Percentiles rank a stretch among this genome's conserved stretches.
Evolutionary conservation across 1,140 invertebrate species (phyloP).

Genomic region (Lethrus apterus): DNA sequence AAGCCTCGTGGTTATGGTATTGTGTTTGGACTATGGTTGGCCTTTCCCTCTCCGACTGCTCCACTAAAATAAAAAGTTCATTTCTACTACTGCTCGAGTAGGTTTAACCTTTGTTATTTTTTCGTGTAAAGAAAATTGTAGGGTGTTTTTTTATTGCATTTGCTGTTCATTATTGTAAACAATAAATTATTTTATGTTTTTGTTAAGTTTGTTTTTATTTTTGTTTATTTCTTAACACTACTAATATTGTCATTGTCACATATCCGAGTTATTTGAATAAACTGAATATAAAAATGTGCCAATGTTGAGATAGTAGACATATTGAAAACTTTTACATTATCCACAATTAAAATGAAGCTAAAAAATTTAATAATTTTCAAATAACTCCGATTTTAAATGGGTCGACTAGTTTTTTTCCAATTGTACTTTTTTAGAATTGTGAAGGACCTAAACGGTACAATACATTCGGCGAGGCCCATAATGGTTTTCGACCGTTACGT

Average conservation of each 20-base stretch:
- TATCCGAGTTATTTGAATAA: too few relatives aligned
- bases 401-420: too few relatives aligned
- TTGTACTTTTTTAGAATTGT: too few relatives aligned
- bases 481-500: background rate
- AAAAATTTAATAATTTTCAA: too few relatives aligned
- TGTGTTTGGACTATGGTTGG: conserved; percentile 28
- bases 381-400: too few relatives aligned
- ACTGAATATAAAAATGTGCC: too few relatives aligned
- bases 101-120: conserved; percentile 10
- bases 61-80: too few relatives aligned
- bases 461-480: conserved; percentile 15
- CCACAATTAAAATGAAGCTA: too few relatives aligned
- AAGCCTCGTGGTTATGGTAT: conserved; percentile 27
- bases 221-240: too few relatives aligned
- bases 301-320: too few relatives aligned
- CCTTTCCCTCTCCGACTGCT: conserved; percentile 7
- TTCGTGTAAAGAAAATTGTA: conserved; percentile 13
- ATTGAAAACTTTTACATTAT: too few relatives aligned
- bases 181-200: conserved; percentile 14
- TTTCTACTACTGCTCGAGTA: conserved; percentile 11
- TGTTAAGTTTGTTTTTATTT: conserved; percentile 14
- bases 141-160: conserved; percentile 8
- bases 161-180: conserved; percentile 14
- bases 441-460: conserved; percentile 20
- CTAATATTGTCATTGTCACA: too few relatives aligned